phyloP scores from a whole-genome alignment of 1,140 invertebrate species.

The Lepidurus packardi region DNA sequence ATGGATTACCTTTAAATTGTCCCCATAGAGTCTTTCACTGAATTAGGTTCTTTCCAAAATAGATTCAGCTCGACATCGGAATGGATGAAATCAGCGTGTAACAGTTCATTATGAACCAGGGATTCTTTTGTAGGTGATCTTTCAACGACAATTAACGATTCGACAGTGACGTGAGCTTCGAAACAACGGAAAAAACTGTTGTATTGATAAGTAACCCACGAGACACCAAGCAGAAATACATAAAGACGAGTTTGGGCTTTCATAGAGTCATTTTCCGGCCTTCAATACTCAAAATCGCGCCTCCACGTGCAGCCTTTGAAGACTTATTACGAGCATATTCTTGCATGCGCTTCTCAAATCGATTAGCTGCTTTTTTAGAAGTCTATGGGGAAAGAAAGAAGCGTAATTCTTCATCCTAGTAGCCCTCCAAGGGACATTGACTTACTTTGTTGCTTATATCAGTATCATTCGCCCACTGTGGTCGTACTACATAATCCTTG shows the following conservation, averaged over 20 bases:
- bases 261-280: conserved; percentile 88
- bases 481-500: conserved; percentile 93
- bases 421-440: conserved; percentile 19
- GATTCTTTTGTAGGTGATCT: too few species aligned
- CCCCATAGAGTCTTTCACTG: background rate
- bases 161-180: background rate
- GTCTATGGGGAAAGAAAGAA: conserved; percentile 47
- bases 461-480: conserved; percentile 80
- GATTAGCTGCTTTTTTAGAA: conserved; percentile 71
- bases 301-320: conserved; percentile 62
- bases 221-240: background rate
- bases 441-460: conserved; percentile 60
- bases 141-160: too few species aligned
- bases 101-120: too few species aligned
- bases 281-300: conserved; percentile 90
- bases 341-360: conserved; percentile 87
- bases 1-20: background rate
- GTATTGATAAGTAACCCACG: background rate
- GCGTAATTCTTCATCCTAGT: conserved; percentile 24
- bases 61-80: too few species aligned
- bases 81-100: too few species aligned
- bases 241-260: background rate
- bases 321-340: conserved; percentile 75
- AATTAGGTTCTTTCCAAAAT: background rate
- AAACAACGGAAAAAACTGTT: background rate